phyloP scores from a whole-genome alignment of 2,113 vertebrate species.

The Oryzias curvinotus region DNA sequence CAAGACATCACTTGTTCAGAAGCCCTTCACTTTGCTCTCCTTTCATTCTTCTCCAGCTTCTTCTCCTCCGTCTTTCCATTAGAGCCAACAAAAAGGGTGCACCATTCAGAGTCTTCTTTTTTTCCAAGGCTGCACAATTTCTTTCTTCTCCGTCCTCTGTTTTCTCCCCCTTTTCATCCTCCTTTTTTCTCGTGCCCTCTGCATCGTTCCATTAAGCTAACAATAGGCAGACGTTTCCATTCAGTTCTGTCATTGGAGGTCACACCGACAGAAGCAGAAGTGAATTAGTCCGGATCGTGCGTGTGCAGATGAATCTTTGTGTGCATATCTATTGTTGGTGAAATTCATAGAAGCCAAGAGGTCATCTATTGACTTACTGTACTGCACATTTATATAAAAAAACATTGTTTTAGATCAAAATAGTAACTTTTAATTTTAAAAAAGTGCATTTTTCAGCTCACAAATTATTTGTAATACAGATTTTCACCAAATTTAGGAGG shows the following conservation, averaged over 20 bases:
- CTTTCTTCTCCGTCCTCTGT: constrained; percentile 24
- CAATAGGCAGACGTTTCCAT: constrained; percentile 57
- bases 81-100: constrained; percentile 62
- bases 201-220: constrained; percentile 64
- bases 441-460: no score
- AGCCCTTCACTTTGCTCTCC: constrained; percentile 49
- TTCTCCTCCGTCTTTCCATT: constrained; percentile 67
- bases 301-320: constrained; percentile 14
- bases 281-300: constrained; percentile 33
- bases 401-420: no score
- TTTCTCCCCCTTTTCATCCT: constrained; percentile 42
- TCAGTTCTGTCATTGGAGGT: constrained; percentile 67
- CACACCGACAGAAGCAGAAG: constrained; percentile 55
- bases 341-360: no score
- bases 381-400: no score
- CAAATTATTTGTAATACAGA: no score
- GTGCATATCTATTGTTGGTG: not conserved
- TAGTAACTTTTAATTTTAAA: no score
- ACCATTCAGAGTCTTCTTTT: constrained; percentile 17
- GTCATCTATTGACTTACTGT: no score
- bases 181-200: constrained; percentile 45
- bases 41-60: constrained; percentile 53
- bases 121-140: constrained; percentile 55
- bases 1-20: constrained; percentile 49
- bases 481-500: no score